These are phyloP conservation scores for Euproctis similis DNA, from an alignment of 2,888 invertebrate genomes.

Conservation along the genomic window DNA sequence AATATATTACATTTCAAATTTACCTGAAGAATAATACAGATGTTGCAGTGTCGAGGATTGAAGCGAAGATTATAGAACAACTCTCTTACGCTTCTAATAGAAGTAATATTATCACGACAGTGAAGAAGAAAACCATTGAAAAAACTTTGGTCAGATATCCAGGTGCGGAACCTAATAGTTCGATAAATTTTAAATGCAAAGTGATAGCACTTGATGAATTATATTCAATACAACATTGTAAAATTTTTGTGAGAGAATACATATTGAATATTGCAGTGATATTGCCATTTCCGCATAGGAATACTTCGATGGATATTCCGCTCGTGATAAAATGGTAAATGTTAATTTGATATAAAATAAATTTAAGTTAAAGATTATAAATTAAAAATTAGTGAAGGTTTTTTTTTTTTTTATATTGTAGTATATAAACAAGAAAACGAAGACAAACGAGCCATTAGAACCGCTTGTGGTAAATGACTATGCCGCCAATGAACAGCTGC, in stretches of 20 bases:
- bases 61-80: slow-evolving; percentile 4
- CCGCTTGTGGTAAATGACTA: no score
- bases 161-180: slow-evolving; percentile 11
- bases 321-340: no score
- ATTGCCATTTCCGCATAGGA: slow-evolving; percentile 6
- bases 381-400: no score
- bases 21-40: slow-evolving; percentile 3
- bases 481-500: no score
- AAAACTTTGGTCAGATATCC: background rate
- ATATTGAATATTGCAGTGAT: slow-evolving; percentile 2
- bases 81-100: slow-evolving; percentile 7
- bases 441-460: no score
- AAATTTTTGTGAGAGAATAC: slow-evolving; percentile 8
- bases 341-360: no score
- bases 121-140: background rate
- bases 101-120: slow-evolving; percentile 1
- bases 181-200: background rate
- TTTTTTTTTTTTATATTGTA: no score
- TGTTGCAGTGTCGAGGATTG: slow-evolving; percentile 1
- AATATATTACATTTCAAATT: slow-evolving; percentile 2
- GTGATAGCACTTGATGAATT: slow-evolving; percentile 4
- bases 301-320: slow-evolving; percentile 7
- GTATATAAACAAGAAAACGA: no score
- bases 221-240: slow-evolving; percentile 6
- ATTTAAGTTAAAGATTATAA: no score